Conservation (phyloP, 2,888 invertebrate species). For the Amblyjoppa proteus region DNA sequence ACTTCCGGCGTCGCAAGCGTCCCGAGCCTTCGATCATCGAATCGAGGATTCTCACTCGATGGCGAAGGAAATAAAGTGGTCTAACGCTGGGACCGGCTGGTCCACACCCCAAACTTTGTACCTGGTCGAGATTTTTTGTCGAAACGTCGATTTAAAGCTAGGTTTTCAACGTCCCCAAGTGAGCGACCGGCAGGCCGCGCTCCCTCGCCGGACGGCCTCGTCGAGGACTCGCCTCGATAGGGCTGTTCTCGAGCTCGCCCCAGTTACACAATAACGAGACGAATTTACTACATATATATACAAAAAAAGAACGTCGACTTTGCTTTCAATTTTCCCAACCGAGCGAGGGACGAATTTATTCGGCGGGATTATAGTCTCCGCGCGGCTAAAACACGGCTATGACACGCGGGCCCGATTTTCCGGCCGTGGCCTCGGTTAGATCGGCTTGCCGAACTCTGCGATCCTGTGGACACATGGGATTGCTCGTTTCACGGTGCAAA, state of each 20-base stretch:
- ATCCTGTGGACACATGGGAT: slow-evolving; percentile 79
- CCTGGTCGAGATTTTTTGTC: too few relatives aligned
- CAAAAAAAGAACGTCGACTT: slow-evolving; percentile 46
- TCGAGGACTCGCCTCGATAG: too few relatives aligned
- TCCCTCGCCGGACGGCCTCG: too few relatives aligned
- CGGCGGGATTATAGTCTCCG: slow-evolving; percentile 62
- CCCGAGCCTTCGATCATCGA: too few relatives aligned
- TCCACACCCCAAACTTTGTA: too few relatives aligned
- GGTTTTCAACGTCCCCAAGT: too few relatives aligned
- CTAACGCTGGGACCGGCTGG: too few relatives aligned
- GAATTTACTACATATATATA: slow-evolving; percentile 1
- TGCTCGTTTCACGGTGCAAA: slow-evolving; percentile 72
- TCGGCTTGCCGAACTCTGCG: slow-evolving; percentile 59
- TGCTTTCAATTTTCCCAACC: slow-evolving; percentile 62
- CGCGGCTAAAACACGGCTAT: slow-evolving; percentile 50
- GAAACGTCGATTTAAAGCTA: too few relatives aligned
- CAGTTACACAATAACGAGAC: slow-evolving; percentile 16
- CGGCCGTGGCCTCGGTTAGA: slow-evolving; percentile 54
- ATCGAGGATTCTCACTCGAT: too few relatives aligned
- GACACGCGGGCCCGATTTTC: slow-evolving; percentile 41
- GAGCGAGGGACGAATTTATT: slow-evolving; percentile 50
- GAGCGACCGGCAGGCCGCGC: too few relatives aligned
- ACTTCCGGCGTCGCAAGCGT: too few relatives aligned
- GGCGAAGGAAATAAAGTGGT: too few relatives aligned
- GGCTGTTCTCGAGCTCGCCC: background rate